A percentile compares a stretch with the other conserved stretches of the same genome.
These are phyloP conservation scores for Apomyelois bistriatella DNA, from an alignment of 2,888 invertebrate genomes.

Conservation along the genomic window DNA sequence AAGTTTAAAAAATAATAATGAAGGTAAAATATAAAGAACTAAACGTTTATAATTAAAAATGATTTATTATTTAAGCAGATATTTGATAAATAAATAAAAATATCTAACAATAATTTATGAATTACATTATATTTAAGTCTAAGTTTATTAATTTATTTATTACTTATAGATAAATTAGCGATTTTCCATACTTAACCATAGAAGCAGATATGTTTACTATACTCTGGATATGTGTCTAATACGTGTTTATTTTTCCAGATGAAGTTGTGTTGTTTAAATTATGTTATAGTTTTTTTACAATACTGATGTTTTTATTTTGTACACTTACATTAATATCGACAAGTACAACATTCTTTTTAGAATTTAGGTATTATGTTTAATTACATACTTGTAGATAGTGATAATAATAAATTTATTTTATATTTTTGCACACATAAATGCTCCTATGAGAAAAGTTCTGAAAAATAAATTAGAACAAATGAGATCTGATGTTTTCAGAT, in stretches of 20 bases:
- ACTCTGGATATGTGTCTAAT: constrained; percentile 43
- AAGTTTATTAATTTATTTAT: constrained; percentile 32
- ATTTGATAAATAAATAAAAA: constrained; percentile 40
- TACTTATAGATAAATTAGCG: constrained; percentile 35
- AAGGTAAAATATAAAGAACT: constrained; percentile 37
- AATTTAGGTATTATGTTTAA: not conserved
- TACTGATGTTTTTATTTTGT: no score
- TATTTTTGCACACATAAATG: constrained; percentile 45
- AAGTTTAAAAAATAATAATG: constrained; percentile 32
- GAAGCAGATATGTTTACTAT: constrained; percentile 70
- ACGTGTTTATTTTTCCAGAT: not conserved
- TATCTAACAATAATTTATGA: constrained; percentile 34
- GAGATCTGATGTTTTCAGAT: constrained; percentile 41
- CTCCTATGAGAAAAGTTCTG: constrained; percentile 59
- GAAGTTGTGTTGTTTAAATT: constrained; percentile 14
- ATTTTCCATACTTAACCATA: constrained; percentile 50
- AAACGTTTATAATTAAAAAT: constrained; percentile 36
- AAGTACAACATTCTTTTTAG: not conserved
- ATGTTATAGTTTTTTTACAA: no score
- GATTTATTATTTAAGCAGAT: constrained; percentile 42
- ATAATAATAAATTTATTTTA: not conserved
- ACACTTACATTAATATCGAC: not conserved
- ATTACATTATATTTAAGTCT: constrained; percentile 34
- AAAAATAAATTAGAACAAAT: constrained; percentile 26
- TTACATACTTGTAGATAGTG: not conserved